Evolutionary conservation across 2,113 vertebrate species (phyloP), one percentile per base, ranked within the genome.

Genomic region (Atherinomorus stipes): DNA sequence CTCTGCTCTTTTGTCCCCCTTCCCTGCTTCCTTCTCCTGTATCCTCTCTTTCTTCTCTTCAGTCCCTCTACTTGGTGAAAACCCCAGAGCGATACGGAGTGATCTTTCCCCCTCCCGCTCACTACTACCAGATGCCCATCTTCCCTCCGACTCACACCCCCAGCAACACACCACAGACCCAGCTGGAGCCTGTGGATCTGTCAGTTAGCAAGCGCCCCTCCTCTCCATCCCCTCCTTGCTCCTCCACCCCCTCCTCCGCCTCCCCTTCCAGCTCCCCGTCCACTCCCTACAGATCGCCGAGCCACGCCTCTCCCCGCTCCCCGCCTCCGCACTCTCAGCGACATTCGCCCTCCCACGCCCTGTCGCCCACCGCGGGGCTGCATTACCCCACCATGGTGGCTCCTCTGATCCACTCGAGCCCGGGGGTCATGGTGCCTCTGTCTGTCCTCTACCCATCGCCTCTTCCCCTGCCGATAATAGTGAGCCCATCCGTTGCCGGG

Each of bases 111-210:
- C 90, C 89, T 12, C 85, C 85, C 0, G 7, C 85, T 4, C 88
- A 87, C 51, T 54, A 91, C 60, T 91, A 91, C 76, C 82, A 68
- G 13, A 50, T 83, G 25, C 87, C 81, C 84, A 79, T 84, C 74
- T 85, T 89, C 63, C 3, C 78, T 74, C 80, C 76, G 71, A 61
- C 85, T 10, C 85, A 71, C 61, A 85, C 0, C 90, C 94, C 85
- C 80, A 91, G 87, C 88, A 93, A 65, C 90, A 93, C 9, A 87
- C 84, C 80, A 0, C 94, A 94, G 60, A 90, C 95, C 69, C 98
- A 99, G 93, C 71, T 96, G 87, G 98, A 99, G 88, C 98, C 98
- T 0, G 97, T 99, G 61, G 98, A 99, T 81, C 95, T 99, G 62
- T 98, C 98, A 0, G 89, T 98, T 85, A 97, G 95, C 93, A 98